These are phyloP conservation scores for Hystrix cristata DNA, from an alignment of 2,113 vertebrate genomes.

Conservation along the genomic window DNA sequence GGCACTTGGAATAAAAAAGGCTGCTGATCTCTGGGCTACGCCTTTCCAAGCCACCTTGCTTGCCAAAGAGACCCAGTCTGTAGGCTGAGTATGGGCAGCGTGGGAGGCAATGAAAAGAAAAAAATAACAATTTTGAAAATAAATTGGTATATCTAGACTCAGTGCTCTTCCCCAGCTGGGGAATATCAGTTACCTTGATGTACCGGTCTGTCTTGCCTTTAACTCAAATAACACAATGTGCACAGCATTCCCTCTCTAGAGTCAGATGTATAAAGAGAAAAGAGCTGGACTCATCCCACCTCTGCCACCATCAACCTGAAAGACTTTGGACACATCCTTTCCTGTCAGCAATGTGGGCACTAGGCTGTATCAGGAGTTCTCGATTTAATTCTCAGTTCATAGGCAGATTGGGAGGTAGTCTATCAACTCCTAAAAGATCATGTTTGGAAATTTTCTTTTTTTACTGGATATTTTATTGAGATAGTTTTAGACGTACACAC, in stretches of 20 bases:
- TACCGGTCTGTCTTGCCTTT: neutral
- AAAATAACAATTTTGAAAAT: neutral
- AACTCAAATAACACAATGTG: neutral
- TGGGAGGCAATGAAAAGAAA: neutral
- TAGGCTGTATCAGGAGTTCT: neutral
- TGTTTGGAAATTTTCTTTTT: neutral
- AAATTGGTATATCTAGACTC: neutral
- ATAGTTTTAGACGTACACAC: slow-evolving; percentile 21
- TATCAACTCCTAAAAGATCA: neutral
- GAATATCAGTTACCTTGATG: neutral
- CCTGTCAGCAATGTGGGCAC: neutral
- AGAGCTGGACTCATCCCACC: neutral
- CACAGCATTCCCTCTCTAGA: neutral
- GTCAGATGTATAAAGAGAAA: neutral
- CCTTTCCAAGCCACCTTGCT: neutral
- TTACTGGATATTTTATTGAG: neutral
- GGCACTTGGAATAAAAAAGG: slow-evolving; percentile 23
- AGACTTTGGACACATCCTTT: neutral
- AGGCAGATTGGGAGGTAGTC: neutral
- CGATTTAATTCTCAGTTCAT: neutral
- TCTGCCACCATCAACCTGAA: neutral
- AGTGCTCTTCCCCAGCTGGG: neutral
- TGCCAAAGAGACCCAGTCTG: neutral
- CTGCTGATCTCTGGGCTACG: neutral
- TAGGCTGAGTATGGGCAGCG: neutral